Base-by-base conservation (phyloP, 1,140 invertebrate species). In the Leptoteleia sp. region DNA sequence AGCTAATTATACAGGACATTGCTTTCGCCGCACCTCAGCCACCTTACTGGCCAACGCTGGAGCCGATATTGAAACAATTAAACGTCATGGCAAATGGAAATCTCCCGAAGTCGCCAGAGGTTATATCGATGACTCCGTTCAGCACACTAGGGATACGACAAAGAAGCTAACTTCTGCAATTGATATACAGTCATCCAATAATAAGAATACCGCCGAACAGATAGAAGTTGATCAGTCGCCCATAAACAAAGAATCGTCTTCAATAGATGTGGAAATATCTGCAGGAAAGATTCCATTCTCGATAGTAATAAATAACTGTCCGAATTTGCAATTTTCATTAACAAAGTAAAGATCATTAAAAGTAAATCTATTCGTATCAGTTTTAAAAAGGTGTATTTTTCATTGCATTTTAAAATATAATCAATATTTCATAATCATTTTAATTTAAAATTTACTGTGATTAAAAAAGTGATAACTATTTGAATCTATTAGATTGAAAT, bases 41-140 rank as follows among this genome's bases (percentile, higher is more conserved):
- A 55, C 9, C 3, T n/a, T 43, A 3, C n/a, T 11, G 19, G 15
- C 15, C 3, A 8, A 43, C 8, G 6, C 27, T 4, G 27, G 27
- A 1, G 27, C 27, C 27, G 6, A 29, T 29, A 29, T 29, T 1
- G 27, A 29, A 7, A 7, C 7, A 1, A 29, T 29, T 6, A 29
- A 29, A 29, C 27, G 27, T 4, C 6, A 29, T 7, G 27, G 27
- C 8, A 7, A 7, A 29, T 29, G 27, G 27, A 29, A 7, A 8
- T 29, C 27, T 3, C 3, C 3, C 6, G 3, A 3, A 25, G 22
- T 42, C 17, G 13, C 38, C 2, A 13, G 38, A 9, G 17, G 15
- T 11, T 19, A 42, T 9, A 42, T 42, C n/a, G 38, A 42, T 17
- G 38, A 42, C 6, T 42, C 38, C 6, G 16, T 42, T 42, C 17